Conservation (phyloP, 2,113 vertebrate genomes). For the Thamnaconus septentrionalis region DNA sequence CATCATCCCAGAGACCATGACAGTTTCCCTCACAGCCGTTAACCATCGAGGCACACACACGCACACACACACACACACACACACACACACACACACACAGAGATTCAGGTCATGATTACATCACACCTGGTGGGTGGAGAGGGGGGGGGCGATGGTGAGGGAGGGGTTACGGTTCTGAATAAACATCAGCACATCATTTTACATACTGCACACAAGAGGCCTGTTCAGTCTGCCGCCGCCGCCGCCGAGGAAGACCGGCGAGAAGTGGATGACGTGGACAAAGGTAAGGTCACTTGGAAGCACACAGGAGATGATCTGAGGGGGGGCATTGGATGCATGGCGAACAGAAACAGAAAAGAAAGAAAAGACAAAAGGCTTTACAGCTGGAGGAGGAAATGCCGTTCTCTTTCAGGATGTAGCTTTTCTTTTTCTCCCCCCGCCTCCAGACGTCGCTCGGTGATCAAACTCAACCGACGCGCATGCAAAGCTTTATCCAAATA, state of each 20-base stretch:
- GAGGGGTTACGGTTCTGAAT: conserved; percentile 26
- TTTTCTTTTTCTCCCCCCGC: neutral
- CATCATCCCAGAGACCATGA: conserved; percentile 32
- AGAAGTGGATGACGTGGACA: conserved; percentile 44
- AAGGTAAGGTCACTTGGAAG: conserved; percentile 77
- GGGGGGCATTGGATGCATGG: conserved; percentile 29
- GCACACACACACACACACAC: too few relatives aligned
- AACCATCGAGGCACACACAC: too few relatives aligned
- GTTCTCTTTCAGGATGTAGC: too few relatives aligned
- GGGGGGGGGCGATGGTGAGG: too few relatives aligned
- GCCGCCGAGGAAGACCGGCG: conserved; percentile 15
- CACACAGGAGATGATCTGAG: conserved; percentile 41
- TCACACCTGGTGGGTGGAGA: conserved; percentile 45
- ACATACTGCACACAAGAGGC: conserved; percentile 42
- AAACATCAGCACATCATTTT: conserved; percentile 33
- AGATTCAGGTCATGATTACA: conserved; percentile 60
- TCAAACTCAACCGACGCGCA: conserved; percentile 36
- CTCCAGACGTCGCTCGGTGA: conserved; percentile 22
- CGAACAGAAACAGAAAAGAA: neutral
- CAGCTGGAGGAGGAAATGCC: conserved; percentile 32
- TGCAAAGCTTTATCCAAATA: conserved; percentile 67
- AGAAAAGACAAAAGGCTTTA: too few relatives aligned
- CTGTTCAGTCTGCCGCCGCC: too few relatives aligned
- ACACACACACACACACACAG: conserved; percentile 32
- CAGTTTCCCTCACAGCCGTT: too few relatives aligned